These are phyloP conservation scores for Spinus pinus DNA, from an alignment of 2,797 vertebrate species.

Conservation along the genomic window DNA sequence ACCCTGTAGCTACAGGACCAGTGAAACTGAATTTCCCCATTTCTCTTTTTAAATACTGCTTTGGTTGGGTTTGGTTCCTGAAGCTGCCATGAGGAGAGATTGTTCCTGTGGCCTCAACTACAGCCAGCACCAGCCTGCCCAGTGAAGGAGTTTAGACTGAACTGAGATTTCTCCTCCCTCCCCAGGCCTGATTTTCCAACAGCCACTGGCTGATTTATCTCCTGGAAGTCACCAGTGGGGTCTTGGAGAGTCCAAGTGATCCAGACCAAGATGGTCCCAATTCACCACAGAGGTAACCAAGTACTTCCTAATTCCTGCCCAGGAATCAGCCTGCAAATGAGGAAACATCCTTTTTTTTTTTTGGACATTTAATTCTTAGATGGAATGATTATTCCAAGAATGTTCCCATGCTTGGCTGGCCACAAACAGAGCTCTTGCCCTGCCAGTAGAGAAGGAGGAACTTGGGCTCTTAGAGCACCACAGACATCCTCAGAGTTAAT, in stretches of 20 bases:
- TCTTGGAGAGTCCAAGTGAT: neutral
- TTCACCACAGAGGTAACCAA: neutral
- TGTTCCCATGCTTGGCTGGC: neutral
- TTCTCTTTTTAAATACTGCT: neutral
- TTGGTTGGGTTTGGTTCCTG: neutral
- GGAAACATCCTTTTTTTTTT: neutral
- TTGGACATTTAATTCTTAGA: neutral
- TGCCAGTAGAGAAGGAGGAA: neutral
- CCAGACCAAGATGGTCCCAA: neutral
- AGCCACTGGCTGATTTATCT: neutral
- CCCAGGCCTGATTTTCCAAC: neutral
- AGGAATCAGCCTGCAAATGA: neutral
- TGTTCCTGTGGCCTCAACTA: neutral
- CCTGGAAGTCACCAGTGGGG: neutral
- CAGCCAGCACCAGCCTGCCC: neutral
- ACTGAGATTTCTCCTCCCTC: neutral
- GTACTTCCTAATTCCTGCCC: neutral
- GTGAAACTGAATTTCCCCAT: neutral
- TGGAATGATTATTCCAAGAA: neutral
- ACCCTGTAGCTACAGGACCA: neutral
- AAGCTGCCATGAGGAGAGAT: neutral
- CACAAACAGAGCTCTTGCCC: neutral
- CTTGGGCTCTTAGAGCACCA: neutral
- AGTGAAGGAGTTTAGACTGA: rapidly evolving
- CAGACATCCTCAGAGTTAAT: neutral